Evolutionary conservation across 2,797 vertebrate genomes (phyloP).

Genomic region (Limosa lapponica): DNA sequence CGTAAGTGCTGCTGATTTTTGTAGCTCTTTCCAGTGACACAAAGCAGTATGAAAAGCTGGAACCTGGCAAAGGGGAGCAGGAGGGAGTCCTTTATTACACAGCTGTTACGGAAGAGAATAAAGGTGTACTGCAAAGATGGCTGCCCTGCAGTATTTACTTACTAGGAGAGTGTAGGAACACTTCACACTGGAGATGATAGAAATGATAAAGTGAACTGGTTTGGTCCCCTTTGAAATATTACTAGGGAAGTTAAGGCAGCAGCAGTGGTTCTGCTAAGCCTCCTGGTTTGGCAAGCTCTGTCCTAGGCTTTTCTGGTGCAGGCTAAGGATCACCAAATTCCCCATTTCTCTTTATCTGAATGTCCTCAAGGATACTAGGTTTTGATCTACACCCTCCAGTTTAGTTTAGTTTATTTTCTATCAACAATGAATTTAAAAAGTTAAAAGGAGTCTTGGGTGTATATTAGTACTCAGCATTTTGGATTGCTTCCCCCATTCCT

Average conservation of each 20-base stretch:
- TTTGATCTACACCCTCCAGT: not conserved
- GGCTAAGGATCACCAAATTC: not conserved
- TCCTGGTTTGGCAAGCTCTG: not conserved
- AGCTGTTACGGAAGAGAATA: not conserved
- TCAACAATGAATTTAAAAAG: not conserved
- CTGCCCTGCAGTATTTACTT: not conserved
- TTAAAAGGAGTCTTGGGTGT: not conserved
- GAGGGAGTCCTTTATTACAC: not conserved
- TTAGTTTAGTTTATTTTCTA: not conserved
- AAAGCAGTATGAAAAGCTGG: not conserved
- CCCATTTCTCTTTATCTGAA: not conserved
- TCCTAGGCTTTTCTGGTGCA: not conserved
- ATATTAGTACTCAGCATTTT: not conserved
- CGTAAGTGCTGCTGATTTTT: not conserved
- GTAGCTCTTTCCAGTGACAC: not conserved
- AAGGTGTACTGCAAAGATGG: not conserved
- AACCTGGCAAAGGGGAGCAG: not conserved
- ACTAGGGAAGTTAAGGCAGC: not conserved
- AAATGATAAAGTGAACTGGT: not conserved
- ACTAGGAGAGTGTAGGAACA: not conserved
- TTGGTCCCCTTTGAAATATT: not conserved
- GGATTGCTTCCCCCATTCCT: not conserved
- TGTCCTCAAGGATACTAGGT: not conserved
- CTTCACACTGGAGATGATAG: not conserved
- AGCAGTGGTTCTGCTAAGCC: not conserved